These are phyloP conservation scores for Caenorhabditis sinica DNA, from an alignment of 2,888 invertebrate species.

Conservation along the genomic window DNA sequence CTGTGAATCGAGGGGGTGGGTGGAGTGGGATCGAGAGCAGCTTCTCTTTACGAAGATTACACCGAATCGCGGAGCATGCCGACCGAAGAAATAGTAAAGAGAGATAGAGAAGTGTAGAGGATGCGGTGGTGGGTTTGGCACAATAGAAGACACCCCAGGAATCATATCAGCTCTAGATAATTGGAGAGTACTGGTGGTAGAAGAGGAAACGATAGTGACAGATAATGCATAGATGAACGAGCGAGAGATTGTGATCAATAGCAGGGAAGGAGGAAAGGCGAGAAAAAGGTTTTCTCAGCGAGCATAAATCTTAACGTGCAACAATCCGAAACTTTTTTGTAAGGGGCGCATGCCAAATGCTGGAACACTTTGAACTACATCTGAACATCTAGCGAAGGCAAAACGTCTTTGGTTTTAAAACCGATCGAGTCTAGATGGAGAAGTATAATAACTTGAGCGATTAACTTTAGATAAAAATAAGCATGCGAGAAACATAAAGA, in stretches of 20 bases:
- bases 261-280: neutral
- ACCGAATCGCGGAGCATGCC: conserved; percentile 43
- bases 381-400: too few species aligned
- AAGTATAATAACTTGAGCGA: too few species aligned
- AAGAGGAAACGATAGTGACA: neutral
- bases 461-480: too few species aligned
- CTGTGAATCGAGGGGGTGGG: conserved; percentile 67
- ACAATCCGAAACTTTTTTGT: neutral
- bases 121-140: conserved; percentile 31
- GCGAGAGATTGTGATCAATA: neutral
- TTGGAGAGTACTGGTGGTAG: neutral
- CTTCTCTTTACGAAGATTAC: conserved; percentile 52
- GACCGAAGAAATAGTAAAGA: conserved; percentile 17
- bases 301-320: conserved; percentile 34
- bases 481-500: too few species aligned
- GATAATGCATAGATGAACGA: conserved; percentile 19
- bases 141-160: conserved; percentile 17
- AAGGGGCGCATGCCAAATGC: too few species aligned
- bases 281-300: neutral
- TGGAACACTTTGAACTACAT: too few species aligned
- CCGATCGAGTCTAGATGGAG: too few species aligned
- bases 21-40: conserved; percentile 61
- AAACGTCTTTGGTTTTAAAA: too few species aligned
- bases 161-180: conserved; percentile 24
- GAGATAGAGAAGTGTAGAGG: conserved; percentile 25